These are phyloP conservation scores for Hermatobates lingyangjiaoensis DNA, from an alignment of 1,140 invertebrate species.

Conservation along the genomic window DNA sequence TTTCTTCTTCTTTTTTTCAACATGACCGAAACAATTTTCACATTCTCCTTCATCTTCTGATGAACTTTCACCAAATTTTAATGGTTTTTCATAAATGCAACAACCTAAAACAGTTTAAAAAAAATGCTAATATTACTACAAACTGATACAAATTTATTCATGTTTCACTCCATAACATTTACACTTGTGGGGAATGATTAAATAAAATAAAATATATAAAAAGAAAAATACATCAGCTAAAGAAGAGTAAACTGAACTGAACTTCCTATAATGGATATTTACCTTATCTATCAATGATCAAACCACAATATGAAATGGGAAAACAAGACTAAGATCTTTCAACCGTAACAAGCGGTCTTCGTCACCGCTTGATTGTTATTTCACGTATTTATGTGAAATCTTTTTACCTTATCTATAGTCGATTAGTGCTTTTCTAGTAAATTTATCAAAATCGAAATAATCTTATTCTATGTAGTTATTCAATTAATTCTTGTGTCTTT, in stretches of 20 bases:
- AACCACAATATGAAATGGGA: no score
- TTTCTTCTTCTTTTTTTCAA: conserved; percentile 41
- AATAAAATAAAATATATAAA: background rate
- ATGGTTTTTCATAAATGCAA: conserved; percentile 71
- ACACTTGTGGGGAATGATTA: background rate
- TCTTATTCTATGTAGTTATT: no score
- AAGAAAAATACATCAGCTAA: background rate
- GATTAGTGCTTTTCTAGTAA: no score
- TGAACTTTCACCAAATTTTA: conserved; percentile 59
- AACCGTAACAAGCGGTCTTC: no score
- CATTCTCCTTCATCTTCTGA: conserved; percentile 62
- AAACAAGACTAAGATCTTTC: no score
- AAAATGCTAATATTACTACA: conserved; percentile 21
- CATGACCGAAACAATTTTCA: conserved; percentile 67
- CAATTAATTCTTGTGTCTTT: no score
- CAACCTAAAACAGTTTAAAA: conserved; percentile 40
- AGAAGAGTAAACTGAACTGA: background rate
- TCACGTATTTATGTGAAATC: no score
- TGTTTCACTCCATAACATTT: conserved; percentile 14
- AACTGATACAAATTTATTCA: conserved; percentile 15
- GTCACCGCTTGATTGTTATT: no score
- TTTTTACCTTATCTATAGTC: no score
- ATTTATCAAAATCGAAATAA: no score
- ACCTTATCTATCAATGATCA: no score
- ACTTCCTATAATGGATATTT: no score